Percentiles rank a stretch among this genome's conserved stretches.
These are phyloP conservation scores for Enteromius anoplus DNA, from an alignment of 2,797 vertebrate genomes.

Conservation along the genomic window DNA sequence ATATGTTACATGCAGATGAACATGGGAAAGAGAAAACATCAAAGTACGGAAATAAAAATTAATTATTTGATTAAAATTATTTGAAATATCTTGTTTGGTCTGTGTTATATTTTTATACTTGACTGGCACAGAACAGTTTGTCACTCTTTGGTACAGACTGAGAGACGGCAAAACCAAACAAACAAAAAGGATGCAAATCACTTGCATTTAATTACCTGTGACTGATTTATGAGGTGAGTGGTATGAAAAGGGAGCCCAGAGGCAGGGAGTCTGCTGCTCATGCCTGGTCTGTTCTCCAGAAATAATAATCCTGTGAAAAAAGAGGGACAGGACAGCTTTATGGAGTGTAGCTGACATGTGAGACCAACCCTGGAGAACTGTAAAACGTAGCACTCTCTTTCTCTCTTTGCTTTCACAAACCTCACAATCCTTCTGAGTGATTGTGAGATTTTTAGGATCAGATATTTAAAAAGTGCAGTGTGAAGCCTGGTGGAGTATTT, in stretches of 20 bases:
- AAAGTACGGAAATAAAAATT: not conserved
- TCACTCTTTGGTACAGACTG: slow-evolving; percentile 49
- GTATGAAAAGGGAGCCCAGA: slow-evolving; percentile 78
- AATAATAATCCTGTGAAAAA: slow-evolving; percentile 75
- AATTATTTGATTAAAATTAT: not conserved
- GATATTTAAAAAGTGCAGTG: slow-evolving; percentile 27
- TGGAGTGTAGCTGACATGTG: slow-evolving; percentile 81
- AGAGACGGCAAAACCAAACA: slow-evolving; percentile 72
- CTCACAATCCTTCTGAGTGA: slow-evolving; percentile 18
- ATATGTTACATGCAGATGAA: not conserved
- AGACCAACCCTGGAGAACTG: slow-evolving; percentile 59
- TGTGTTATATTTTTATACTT: slow-evolving; percentile 41
- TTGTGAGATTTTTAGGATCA: slow-evolving; percentile 29
- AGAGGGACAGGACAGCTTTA: slow-evolving; percentile 78
- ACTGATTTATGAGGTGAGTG: slow-evolving; percentile 85
- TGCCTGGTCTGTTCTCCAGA: slow-evolving; percentile 76
- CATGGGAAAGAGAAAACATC: not conserved
- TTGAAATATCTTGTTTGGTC: not conserved
- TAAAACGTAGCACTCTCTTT: slow-evolving; percentile 56
- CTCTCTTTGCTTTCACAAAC: slow-evolving; percentile 40
- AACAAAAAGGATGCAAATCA: slow-evolving; percentile 81
- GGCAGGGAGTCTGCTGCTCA: slow-evolving; percentile 72
- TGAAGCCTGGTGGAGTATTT: slow-evolving; percentile 12
- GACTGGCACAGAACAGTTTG: slow-evolving; percentile 47
- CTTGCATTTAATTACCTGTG: slow-evolving; percentile 85